These are phyloP conservation scores for Suncus etruscus DNA, from an alignment of 2,113 vertebrate species.

Conservation along the genomic window DNA sequence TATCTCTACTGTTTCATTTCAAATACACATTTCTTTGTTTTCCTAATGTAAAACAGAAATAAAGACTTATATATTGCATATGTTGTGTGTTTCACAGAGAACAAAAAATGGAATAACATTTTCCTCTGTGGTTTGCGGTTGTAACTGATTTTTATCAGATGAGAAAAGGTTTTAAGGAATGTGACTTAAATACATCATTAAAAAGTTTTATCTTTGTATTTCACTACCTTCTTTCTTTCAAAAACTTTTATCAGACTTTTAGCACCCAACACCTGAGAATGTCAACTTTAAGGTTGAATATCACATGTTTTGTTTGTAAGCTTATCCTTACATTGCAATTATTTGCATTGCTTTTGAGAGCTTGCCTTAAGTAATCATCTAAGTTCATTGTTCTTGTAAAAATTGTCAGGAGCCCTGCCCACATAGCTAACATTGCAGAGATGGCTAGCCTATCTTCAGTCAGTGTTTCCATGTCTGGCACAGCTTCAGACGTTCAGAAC, in stretches of 20 bases:
- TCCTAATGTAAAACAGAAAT: conserved; percentile 16
- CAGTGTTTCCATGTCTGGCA: not conserved
- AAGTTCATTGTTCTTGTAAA: conserved; percentile 25
- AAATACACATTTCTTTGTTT: conserved; percentile 2
- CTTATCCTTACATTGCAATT: conserved; percentile 29
- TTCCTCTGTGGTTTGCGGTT: not conserved
- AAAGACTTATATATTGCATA: not conserved
- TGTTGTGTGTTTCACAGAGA: conserved; percentile 39
- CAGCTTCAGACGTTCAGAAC: not conserved
- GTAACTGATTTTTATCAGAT: conserved; percentile 44
- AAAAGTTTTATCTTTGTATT: conserved; percentile 25
- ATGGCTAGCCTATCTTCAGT: not conserved
- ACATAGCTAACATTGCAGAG: not conserved
- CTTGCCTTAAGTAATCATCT: not conserved
- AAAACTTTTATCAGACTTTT: not conserved
- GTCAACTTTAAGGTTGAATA: not conserved
- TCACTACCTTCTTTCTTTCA: conserved; percentile 29
- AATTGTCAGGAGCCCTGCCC: not conserved
- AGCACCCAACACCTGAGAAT: not conserved
- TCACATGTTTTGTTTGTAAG: conserved; percentile 32
- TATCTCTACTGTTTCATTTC: not conserved
- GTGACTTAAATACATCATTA: not conserved
- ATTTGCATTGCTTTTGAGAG: not conserved
- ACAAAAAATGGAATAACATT: conserved; percentile 31
- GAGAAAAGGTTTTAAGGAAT: conserved; percentile 42